Evolutionary conservation across 1,140 invertebrate species (phyloP), one percentile per base, ranked within the genome.

Genomic region (Steinernema khuongi): DNA sequence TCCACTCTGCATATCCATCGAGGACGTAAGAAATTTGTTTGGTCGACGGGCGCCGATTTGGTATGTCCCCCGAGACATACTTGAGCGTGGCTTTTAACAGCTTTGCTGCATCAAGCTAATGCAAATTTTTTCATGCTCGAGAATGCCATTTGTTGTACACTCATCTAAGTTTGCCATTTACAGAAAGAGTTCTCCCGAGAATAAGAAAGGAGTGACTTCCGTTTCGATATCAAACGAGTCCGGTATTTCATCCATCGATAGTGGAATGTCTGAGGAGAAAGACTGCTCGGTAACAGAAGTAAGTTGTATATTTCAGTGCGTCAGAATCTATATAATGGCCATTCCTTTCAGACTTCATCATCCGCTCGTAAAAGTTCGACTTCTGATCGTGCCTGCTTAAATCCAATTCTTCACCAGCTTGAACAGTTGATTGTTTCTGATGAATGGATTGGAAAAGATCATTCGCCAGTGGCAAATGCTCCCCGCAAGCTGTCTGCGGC

Each of bases 391-490:
- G 50, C 14, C 4, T 60, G 26, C 26, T 22, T 60, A 4, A 60
- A 60, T 32, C 67, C 76, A 1, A 76, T 78, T 26, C 76, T 78
- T 14, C 72, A 77, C 32, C 77, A 78, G 50, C 33, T 78, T 22
- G 77, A 78, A 67, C 77, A 78, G 50, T 67, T 78, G 77, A 78
- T 78, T 26, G 70, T 78, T 31, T 78, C 75, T 19, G 77, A 78
- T 31, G 77, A 78, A 19, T 78, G 77, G 77, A 36, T 78, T 26
- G 75, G 76, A 22, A 77, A 71, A 18, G 77, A 78, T 29, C 43
- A 79, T n/a, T 69, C 68, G 4, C 31, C 7, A 69, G 68, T 32
- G 41, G 68, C 73, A 7, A 17, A 14, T 60, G 74, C n/a, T 43
- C 67, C 36, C 67, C 72, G 2, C 71, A 74, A 68, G 44, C 68